Percentiles rank a stretch among this genome's conserved stretches.
phyloP scores from a whole-genome alignment of 2,888 invertebrate genomes.

The Cetonia aurata region DNA sequence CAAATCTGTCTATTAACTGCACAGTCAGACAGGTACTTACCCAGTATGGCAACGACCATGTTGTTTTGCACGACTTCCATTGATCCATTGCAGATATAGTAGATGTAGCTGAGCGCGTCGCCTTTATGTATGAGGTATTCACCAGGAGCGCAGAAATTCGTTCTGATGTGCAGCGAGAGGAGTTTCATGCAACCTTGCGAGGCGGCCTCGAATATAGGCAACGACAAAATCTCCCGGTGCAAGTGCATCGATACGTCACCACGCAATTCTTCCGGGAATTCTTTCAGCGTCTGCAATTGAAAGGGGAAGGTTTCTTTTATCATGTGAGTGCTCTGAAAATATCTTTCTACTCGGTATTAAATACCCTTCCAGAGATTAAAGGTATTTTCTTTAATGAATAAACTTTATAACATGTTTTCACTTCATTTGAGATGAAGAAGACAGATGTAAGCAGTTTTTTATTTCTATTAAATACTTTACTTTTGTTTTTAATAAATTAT shows the following conservation, averaged over 20 bases:
- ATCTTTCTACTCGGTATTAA: not conserved
- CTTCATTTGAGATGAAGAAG: too few species aligned
- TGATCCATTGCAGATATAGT: constrained; percentile 96
- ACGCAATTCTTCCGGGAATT: constrained; percentile 95
- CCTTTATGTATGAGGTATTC: constrained; percentile 95
- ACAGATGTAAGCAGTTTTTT: too few species aligned
- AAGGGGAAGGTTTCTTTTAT: not conserved
- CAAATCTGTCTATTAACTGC: too few species aligned
- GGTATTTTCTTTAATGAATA: too few species aligned
- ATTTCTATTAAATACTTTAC: too few species aligned
- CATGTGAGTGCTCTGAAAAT: too few species aligned
- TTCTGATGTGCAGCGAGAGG: constrained; percentile 90
- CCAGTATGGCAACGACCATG: constrained; percentile 97
- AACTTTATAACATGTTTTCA: too few species aligned
- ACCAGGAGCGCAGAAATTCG: constrained; percentile 96
- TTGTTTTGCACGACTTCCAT: constrained; percentile 97
- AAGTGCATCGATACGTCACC: constrained; percentile 97
- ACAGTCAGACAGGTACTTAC: constrained; percentile 70
- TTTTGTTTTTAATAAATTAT: too few species aligned
- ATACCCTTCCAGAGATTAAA: too few species aligned
- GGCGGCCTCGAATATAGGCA: constrained; percentile 95
- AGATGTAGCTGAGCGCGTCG: constrained; percentile 93
- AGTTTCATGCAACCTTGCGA: constrained; percentile 95
- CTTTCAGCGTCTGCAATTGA: constrained; percentile 83
- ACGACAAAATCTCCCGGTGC: constrained; percentile 92